Evolutionary conservation across 2,888 invertebrate genomes (phyloP), one percentile per base, ranked within the genome.

Genomic region (Agrotis segetum): DNA sequence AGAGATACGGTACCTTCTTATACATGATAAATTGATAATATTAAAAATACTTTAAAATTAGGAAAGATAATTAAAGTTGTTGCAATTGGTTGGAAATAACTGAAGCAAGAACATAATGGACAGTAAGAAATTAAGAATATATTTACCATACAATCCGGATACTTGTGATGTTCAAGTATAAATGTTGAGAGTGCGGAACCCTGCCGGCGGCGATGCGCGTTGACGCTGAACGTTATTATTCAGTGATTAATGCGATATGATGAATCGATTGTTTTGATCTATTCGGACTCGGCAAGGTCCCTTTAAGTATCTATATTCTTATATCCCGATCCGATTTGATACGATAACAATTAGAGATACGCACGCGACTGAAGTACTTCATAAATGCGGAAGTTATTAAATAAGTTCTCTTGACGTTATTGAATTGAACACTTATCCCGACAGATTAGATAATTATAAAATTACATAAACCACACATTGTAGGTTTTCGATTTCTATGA

Each of bases 201-300:
- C 74, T 84, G 66, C 3, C 14, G 17, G 40, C 50, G 40, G 34
- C 58, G 63, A 73, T 66, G 53, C 40, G 58, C 66, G 65, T 68
- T 67, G 64, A 70, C 60, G 67, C 46, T 66, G 47, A 66, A 76
- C 65, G 56, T 71, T 77, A 74, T 71, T 80, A 76, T 77, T 79
- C 67, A 78, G 64, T 79, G 67, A 84, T 82, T 67, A 77, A 68
- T 65, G 24, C 68, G 34, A 67, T 67, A 71, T 68, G 62, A 83
- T 71, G 55, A 58, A 74, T 81, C 58, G 63, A 79, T 84, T 85
- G 82, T 82, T 84, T 84, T 78, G 77, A 83, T 84, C 70, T 75
- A 72, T 79, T 73, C 63, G 70, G 68, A 69, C 71, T 71, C 61
- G 60, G 66, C 85, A 83, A 84, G 84, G 84, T 63, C 62, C 13